Conservation (phyloP, 2,113 vertebrate species). For the Rattus rattus region DNA sequence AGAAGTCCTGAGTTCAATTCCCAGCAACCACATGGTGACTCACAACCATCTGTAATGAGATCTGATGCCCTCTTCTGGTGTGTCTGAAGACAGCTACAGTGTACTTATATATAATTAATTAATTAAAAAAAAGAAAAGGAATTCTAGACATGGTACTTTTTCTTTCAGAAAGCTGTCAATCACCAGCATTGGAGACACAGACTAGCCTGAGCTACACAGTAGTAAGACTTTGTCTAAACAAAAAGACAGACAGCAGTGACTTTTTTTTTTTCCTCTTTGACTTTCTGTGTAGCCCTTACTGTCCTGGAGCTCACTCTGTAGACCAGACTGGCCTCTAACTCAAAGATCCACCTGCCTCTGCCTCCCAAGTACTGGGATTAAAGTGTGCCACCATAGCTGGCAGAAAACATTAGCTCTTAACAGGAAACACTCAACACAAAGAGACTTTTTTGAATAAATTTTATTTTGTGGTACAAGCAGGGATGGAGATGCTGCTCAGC, state of each 20-base stretch:
- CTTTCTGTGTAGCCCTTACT: not conserved
- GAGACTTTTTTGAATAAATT: constrained; percentile 44
- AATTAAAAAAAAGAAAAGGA: not conserved
- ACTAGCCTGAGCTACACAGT: not conserved
- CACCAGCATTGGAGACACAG: not conserved
- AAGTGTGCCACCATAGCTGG: not conserved
- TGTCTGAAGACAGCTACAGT: too few relatives aligned
- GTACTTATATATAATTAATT: too few relatives aligned
- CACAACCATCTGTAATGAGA: too few relatives aligned
- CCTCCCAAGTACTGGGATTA: not conserved
- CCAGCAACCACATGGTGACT: too few relatives aligned
- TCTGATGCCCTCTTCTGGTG: too few relatives aligned
- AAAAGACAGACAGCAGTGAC: constrained; percentile 27
- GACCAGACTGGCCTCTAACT: not conserved
- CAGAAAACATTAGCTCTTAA: not conserved
- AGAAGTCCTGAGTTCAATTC: too few relatives aligned
- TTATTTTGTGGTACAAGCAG: constrained; percentile 12
- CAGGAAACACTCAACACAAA: constrained; percentile 43
- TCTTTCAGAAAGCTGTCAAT: constrained; percentile 54
- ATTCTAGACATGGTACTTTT: constrained; percentile 19
- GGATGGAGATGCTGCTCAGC: not conserved
- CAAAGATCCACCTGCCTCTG: not conserved
- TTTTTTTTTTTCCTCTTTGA: not conserved
- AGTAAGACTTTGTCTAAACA: not conserved
- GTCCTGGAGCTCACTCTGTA: not conserved